These are phyloP conservation scores for Caenorhabditis brenneri DNA, from an alignment of 1,140 invertebrate genomes.

Conservation along the genomic window DNA sequence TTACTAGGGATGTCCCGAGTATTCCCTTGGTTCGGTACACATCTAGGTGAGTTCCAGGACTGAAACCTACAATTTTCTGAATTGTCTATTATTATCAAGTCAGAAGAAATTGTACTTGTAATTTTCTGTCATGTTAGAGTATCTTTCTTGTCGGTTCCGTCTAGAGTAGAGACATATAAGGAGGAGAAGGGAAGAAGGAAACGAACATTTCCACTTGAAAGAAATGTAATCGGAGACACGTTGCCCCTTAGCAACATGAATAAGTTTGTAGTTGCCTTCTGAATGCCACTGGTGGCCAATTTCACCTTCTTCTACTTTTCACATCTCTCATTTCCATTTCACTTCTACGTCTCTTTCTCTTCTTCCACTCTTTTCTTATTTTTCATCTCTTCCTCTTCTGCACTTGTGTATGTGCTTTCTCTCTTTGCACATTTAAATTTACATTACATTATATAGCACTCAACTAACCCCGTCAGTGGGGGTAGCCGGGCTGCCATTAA, in stretches of 20 bases:
- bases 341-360: background rate
- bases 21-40: background rate
- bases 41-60: background rate
- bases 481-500: background rate
- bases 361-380: background rate
- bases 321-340: background rate
- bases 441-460: conserved; percentile 2
- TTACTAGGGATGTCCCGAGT: background rate
- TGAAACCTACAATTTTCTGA: too few species aligned
- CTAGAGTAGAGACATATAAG: background rate
- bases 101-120: too few species aligned
- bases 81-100: too few species aligned
- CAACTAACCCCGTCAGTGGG: background rate
- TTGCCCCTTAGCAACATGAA: background rate
- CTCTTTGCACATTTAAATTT: background rate
- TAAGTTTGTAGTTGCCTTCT: background rate
- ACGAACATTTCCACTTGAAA: background rate
- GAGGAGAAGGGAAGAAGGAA: background rate
- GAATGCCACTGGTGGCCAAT: background rate
- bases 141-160: too few species aligned
- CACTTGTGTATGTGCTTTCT: background rate
- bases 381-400: background rate
- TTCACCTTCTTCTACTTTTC: background rate
- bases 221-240: background rate
- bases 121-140: background rate